Conservation (phyloP, 1,140 invertebrate species). For the Mamestra configurata region DNA sequence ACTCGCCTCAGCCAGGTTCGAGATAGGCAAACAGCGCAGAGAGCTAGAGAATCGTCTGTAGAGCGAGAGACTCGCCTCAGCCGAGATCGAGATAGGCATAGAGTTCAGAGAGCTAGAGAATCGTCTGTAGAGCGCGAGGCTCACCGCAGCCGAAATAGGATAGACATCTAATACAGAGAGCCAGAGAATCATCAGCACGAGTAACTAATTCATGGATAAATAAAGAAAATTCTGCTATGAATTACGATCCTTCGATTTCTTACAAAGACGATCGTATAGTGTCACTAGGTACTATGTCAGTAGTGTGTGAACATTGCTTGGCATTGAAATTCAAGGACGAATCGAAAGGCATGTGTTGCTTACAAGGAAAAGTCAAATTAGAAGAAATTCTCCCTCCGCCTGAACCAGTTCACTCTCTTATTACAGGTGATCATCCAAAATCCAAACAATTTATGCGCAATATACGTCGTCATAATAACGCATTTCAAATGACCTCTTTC, state of each 20-base stretch:
- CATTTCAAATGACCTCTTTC: conserved; percentile 61
- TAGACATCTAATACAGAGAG: conserved; percentile 24
- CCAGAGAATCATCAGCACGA: conserved; percentile 24
- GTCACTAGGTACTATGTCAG: conserved; percentile 52
- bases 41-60: too few species aligned
- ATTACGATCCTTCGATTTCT: conserved; percentile 25
- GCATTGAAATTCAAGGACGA: conserved; percentile 50
- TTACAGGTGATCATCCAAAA: conserved; percentile 55
- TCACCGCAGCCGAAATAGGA: conserved; percentile 40
- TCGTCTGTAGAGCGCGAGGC: conserved; percentile 42
- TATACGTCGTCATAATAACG: conserved; percentile 55
- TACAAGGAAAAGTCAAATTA: conserved; percentile 57
- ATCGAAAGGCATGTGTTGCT: conserved; percentile 55
- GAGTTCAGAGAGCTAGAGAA: conserved; percentile 46
- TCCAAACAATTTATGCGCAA: conserved; percentile 57
- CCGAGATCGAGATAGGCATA: conserved; percentile 32
- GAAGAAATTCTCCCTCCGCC: conserved; percentile 54
- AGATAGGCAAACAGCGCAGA: too few species aligned
- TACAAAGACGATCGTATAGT: conserved; percentile 53
- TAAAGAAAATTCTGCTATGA: conserved; percentile 22
- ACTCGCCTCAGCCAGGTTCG: too few species aligned
- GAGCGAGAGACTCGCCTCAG: too few species aligned
- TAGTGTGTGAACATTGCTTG: conserved; percentile 50
- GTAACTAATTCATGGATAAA: not conserved
- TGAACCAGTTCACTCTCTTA: conserved; percentile 56